Percentiles rank a stretch among this genome's conserved stretches.
Evolutionary conservation across 2,888 invertebrate genomes (phyloP).

Genomic region (Belgica antarctica): DNA sequence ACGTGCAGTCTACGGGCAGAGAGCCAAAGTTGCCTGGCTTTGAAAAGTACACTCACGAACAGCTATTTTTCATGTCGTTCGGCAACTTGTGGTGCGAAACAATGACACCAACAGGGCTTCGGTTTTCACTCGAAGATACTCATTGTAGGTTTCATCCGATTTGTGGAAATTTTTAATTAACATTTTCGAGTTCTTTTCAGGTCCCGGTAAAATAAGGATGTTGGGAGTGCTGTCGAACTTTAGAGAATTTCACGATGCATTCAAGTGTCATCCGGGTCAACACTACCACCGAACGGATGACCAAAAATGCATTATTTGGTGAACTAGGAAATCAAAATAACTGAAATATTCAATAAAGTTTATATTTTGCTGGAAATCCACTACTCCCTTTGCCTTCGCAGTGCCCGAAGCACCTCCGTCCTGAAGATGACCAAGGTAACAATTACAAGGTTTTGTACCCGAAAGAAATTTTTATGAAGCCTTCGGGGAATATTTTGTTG

Average conservation of each 20-base stretch:
- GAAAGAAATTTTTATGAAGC: no score
- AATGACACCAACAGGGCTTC: constrained; percentile 62
- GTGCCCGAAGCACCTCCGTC: no score
- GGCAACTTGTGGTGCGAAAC: constrained; percentile 87
- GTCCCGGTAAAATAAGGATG: constrained; percentile 68
- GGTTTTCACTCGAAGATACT: constrained; percentile 66
- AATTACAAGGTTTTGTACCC: no score
- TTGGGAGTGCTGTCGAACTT: constrained; percentile 70
- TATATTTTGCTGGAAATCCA: no score
- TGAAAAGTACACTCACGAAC: constrained; percentile 67
- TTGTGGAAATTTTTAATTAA: no score
- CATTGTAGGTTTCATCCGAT: no score
- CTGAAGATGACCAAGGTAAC: no score
- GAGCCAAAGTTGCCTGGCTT: constrained; percentile 72
- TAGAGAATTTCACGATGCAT: constrained; percentile 65
- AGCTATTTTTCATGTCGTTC: constrained; percentile 77
- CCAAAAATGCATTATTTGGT: constrained; percentile 40
- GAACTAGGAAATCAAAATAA: neutral
- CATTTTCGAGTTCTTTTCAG: no score
- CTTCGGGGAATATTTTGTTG: no score
- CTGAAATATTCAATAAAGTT: neutral
- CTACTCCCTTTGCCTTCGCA: no score
- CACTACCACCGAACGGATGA: constrained; percentile 32
- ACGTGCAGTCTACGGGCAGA: constrained; percentile 58
- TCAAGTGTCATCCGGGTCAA: constrained; percentile 45